Evolutionary conservation across 2,888 invertebrate species (phyloP).

Genomic region (Erebia epiphron): DNA sequence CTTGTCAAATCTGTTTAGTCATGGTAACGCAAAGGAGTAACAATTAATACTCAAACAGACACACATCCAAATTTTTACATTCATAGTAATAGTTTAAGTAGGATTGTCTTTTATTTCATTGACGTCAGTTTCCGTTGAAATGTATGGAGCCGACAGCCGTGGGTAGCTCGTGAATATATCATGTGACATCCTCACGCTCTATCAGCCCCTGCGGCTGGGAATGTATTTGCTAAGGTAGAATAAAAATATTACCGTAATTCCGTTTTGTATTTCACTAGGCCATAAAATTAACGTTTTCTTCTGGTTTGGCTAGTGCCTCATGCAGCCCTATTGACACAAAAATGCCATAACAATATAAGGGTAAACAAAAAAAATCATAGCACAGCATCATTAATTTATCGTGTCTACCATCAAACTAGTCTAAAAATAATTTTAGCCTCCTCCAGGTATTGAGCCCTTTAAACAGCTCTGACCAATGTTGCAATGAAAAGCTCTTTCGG

Average conservation of each 20-base stretch:
- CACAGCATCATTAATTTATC: too few species aligned
- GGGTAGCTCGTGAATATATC: conserved; percentile 37
- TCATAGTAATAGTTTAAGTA: background rate
- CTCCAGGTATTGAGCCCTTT: too few species aligned
- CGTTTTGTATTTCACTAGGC: background rate
- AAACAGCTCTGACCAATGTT: too few species aligned
- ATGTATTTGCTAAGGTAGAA: conserved; percentile 31
- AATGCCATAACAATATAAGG: too few species aligned
- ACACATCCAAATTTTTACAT: background rate
- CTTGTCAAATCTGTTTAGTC: too few species aligned
- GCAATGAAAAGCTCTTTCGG: too few species aligned
- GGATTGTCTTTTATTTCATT: conserved; percentile 26
- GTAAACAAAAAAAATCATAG: too few species aligned
- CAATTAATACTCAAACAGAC: background rate
- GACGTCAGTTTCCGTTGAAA: conserved; percentile 33
- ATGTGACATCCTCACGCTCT: conserved; percentile 37
- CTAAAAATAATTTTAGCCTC: too few species aligned
- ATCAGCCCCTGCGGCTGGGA: conserved; percentile 34
- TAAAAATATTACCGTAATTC: conserved; percentile 21
- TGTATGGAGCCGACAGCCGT: conserved; percentile 38
- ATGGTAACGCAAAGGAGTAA: background rate
- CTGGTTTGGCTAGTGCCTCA: too few species aligned
- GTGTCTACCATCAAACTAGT: too few species aligned
- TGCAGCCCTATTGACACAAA: too few species aligned
- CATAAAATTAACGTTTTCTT: background rate